phyloP scores from a whole-genome alignment of 2,113 vertebrate genomes.

The mouse (Mus musculus) region DNA sequence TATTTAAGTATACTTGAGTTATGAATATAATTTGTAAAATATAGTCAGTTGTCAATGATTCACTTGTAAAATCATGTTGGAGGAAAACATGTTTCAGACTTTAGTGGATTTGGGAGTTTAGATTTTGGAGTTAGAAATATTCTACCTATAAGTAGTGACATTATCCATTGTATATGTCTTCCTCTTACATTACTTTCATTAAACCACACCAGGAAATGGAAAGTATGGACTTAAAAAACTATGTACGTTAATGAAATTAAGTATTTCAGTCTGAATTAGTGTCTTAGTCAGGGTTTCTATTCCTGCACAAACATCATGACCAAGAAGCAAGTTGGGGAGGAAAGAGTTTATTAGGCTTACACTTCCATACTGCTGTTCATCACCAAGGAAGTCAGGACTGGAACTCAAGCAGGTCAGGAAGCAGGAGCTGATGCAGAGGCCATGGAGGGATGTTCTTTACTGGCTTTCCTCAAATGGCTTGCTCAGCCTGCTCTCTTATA shows the following conservation, averaged over 20 bases:
- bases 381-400: too few species aligned
- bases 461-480: too few species aligned
- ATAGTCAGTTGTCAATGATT: neutral
- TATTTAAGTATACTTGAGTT: neutral
- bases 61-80: neutral
- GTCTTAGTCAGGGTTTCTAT: too few species aligned
- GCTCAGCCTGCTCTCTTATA: too few species aligned
- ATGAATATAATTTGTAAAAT: neutral
- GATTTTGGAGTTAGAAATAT: neutral
- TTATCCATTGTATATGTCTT: neutral
- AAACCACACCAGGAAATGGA: neutral
- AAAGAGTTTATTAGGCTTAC: too few species aligned
- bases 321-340: too few species aligned
- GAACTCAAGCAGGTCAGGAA: too few species aligned
- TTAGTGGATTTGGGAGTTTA: neutral
- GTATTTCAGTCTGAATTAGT: neutral
- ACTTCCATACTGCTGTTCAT: too few species aligned
- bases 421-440: too few species aligned
- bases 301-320: too few species aligned
- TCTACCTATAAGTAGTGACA: neutral
- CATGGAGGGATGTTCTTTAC: too few species aligned
- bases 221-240: neutral
- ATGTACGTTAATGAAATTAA: neutral
- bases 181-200: neutral
- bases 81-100: neutral